Percentiles rank a stretch among this genome's conserved stretches.
phyloP scores from a whole-genome alignment of 1,140 invertebrate species.

The Penaeus chinensis region DNA sequence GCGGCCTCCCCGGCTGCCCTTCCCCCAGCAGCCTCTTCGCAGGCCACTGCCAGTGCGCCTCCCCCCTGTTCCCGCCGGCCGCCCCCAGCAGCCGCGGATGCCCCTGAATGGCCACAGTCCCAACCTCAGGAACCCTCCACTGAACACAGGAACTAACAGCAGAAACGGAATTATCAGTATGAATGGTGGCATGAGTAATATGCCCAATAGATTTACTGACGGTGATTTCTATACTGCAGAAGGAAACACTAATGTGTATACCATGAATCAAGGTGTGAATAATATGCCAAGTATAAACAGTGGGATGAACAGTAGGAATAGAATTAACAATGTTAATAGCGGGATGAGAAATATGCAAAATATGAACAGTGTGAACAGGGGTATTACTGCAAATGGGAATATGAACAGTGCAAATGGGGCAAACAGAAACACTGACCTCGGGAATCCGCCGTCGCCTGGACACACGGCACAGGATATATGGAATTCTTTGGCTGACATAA shows the following conservation, averaged over 20 bases:
- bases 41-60: too few species aligned
- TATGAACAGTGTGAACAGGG: background rate
- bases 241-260: too few species aligned
- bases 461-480: background rate
- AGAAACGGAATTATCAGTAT: background rate
- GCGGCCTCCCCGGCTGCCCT: background rate
- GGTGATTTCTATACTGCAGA: too few species aligned
- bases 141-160: too few species aligned
- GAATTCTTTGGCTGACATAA: constrained; percentile 37
- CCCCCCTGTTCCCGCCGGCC: too few species aligned
- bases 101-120: too few species aligned
- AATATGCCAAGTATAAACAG: too few species aligned
- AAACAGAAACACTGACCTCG: background rate
- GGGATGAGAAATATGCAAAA: background rate
- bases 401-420: background rate
- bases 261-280: too few species aligned
- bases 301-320: background rate
- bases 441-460: background rate
- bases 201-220: background rate
- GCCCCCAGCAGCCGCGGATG: too few species aligned
- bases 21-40: background rate
- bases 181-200: background rate
- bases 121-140: too few species aligned
- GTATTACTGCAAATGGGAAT: background rate
- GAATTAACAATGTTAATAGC: background rate